Conservation (phyloP, 2,797 vertebrate species). For the Syndactyla subalaris region DNA sequence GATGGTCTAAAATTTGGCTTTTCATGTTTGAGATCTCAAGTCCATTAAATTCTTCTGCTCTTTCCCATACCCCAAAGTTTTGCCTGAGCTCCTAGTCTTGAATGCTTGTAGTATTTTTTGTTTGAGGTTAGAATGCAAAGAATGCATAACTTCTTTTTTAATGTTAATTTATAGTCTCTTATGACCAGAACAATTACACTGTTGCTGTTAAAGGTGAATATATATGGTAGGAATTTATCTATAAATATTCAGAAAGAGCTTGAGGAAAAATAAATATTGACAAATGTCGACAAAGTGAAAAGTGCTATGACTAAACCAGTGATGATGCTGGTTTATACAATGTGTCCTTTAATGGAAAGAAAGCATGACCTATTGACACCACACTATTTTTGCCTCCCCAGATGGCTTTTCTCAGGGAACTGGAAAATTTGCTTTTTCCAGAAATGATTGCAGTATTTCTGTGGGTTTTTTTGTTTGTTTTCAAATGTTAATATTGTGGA, state of each 20-base stretch:
- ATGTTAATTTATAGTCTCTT: not conserved
- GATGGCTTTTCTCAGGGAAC: not conserved
- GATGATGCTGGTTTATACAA: not conserved
- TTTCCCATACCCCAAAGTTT: not conserved
- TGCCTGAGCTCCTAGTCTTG: not conserved
- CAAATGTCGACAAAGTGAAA: not conserved
- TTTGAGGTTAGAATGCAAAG: not conserved
- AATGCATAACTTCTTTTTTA: not conserved
- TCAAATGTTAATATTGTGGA: not conserved
- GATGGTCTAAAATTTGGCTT: not conserved
- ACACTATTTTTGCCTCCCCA: not conserved
- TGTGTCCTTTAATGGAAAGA: not conserved
- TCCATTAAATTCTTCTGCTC: not conserved
- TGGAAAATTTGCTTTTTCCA: not conserved
- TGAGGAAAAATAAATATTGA: slow-evolving; percentile 4
- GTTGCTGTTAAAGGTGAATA: not conserved
- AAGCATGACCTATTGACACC: not conserved
- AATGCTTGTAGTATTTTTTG: not conserved
- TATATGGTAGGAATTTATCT: not conserved
- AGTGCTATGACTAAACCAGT: not conserved
- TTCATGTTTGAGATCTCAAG: not conserved
- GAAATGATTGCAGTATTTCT: not conserved
- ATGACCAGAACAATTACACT: not conserved
- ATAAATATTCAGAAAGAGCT: not conserved
- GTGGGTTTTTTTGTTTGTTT: not conserved